Evolutionary conservation across 2,113 vertebrate species (phyloP).

Genomic region (Cavia aperea): DNA sequence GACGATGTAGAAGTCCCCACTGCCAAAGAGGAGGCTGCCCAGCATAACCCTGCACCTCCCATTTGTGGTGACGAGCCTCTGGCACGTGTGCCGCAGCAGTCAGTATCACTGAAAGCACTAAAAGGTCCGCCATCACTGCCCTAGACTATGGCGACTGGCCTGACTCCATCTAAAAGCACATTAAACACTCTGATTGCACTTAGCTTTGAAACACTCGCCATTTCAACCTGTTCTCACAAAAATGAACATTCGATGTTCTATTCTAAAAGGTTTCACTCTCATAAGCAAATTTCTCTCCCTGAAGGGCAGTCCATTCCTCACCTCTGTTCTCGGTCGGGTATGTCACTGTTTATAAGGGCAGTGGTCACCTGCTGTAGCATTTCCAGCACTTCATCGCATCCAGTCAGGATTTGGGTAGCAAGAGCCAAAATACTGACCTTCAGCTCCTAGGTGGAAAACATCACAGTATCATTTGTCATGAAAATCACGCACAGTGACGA

Average conservation of each 20-base stretch:
- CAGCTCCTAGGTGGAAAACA: slow-evolving; percentile 84
- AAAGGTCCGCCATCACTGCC: background rate
- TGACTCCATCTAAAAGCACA: background rate
- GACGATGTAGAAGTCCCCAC: background rate
- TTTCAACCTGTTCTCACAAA: slow-evolving; percentile 10
- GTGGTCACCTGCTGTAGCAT: slow-evolving; percentile 96
- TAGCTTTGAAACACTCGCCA: background rate
- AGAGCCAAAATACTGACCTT: slow-evolving; percentile 94
- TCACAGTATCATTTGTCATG: slow-evolving; percentile 43
- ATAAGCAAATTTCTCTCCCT: background rate
- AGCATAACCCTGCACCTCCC: background rate
- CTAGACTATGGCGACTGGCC: background rate
- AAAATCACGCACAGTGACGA: slow-evolving; percentile 42
- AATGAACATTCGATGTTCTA: background rate
- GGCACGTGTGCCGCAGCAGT: background rate
- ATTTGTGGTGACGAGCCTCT: background rate
- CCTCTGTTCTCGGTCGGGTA: slow-evolving; percentile 90
- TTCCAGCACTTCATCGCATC: slow-evolving; percentile 97
- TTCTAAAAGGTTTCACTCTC: background rate
- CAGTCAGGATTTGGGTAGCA: slow-evolving; percentile 92
- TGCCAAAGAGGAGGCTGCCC: background rate
- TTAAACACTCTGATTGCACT: background rate
- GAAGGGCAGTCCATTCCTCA: slow-evolving; percentile 63
- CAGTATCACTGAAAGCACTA: background rate
- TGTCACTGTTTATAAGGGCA: slow-evolving; percentile 92